These are phyloP conservation scores for Champsocephalus esox DNA, from an alignment of 2,797 vertebrate genomes.

Conservation along the genomic window DNA sequence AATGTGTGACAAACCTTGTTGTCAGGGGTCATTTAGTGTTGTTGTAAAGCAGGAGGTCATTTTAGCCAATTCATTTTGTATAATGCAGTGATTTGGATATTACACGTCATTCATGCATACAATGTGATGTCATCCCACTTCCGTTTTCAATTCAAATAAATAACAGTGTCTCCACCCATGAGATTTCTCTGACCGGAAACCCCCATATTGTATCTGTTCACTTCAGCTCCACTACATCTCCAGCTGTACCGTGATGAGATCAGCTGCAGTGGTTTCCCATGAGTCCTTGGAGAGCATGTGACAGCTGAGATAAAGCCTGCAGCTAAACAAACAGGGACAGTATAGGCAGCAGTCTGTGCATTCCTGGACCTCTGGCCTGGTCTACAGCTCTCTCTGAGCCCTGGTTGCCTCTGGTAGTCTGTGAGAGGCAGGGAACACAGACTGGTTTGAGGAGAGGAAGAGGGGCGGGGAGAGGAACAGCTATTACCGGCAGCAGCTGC, in stretches of 20 bases:
- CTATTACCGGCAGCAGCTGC: constrained; percentile 74
- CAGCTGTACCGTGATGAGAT: constrained; percentile 12
- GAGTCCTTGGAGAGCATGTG: constrained; percentile 15
- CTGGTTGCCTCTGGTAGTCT: constrained; percentile 7
- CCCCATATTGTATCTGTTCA: not conserved
- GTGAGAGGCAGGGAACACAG: constrained; percentile 55
- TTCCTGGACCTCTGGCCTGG: constrained; percentile 6
- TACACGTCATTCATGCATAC: not conserved
- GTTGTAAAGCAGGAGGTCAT: not conserved
- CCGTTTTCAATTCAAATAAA: not conserved
- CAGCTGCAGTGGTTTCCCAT: constrained; percentile 30
- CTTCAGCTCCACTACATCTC: not conserved
- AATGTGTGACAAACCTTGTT: no score
- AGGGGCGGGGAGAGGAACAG: constrained; percentile 55
- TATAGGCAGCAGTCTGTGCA: constrained; percentile 20
- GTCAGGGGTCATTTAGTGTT: no score
- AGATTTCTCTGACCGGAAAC: constrained; percentile 55
- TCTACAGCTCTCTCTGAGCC: constrained; percentile 1
- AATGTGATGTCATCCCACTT: constrained; percentile 13
- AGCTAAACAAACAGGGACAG: constrained; percentile 29
- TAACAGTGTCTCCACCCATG: constrained; percentile 2
- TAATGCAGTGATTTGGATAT: not conserved
- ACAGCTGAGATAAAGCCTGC: constrained; percentile 36
- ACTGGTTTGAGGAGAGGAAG: constrained; percentile 31
- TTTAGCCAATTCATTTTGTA: not conserved